These are phyloP conservation scores for Peromyscus leucopus DNA, from an alignment of 2,113 vertebrate species.

Conservation along the genomic window DNA sequence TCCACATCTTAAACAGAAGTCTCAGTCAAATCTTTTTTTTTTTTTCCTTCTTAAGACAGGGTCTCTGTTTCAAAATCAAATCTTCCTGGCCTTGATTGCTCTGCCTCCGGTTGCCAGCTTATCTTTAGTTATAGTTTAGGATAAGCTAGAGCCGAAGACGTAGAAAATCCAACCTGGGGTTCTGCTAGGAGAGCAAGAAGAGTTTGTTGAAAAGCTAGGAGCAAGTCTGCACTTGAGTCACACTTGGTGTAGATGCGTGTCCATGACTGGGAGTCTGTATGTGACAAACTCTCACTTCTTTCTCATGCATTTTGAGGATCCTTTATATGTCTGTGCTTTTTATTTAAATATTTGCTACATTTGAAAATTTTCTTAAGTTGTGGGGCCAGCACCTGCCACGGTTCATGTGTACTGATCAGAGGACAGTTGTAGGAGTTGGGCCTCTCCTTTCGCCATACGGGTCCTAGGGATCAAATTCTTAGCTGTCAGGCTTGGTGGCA, in stretches of 20 bases:
- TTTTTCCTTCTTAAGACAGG: not conserved
- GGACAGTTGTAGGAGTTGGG: not conserved
- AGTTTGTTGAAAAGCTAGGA: too few species aligned
- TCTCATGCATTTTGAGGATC: not conserved
- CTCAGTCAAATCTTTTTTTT: not conserved
- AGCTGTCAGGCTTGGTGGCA: not conserved
- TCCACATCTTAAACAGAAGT: not conserved
- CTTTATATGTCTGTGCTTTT: not conserved
- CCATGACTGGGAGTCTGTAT: too few species aligned
- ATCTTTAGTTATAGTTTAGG: too few species aligned
- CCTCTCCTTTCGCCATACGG: not conserved
- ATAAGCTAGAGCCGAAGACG: too few species aligned
- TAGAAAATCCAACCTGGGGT: too few species aligned
- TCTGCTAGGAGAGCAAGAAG: too few species aligned
- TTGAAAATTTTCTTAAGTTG: not conserved
- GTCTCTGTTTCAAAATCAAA: not conserved
- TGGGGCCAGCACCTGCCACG: not conserved
- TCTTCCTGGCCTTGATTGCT: too few species aligned
- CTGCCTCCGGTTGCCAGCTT: too few species aligned
- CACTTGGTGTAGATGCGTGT: too few species aligned
- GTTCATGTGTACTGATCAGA: not conserved
- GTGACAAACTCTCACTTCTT: not conserved
- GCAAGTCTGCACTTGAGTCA: not conserved
- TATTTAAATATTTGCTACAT: conserved; percentile 6
- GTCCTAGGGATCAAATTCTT: not conserved